Conservation (phyloP, 2,888 invertebrate genomes). For the Andrena praecox region DNA sequence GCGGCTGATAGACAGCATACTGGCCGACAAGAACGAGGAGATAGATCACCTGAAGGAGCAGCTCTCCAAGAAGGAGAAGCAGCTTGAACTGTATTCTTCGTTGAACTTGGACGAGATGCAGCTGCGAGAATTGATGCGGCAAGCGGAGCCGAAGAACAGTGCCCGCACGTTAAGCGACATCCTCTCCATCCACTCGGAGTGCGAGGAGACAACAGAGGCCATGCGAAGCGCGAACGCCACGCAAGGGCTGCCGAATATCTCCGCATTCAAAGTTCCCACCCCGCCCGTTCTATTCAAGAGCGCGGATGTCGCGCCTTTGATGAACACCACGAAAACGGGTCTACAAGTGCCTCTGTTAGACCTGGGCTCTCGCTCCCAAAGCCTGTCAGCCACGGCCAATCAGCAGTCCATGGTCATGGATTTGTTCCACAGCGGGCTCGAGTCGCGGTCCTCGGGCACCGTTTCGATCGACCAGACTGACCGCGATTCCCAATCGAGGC, state of each 20-base stretch:
- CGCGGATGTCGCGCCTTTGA: conserved; percentile 52
- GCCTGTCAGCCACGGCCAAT: conserved; percentile 60
- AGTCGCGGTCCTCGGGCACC: conserved; percentile 61
- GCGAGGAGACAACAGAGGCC: conserved; percentile 86
- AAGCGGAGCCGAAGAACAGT: conserved; percentile 87
- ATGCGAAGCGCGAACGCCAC: conserved; percentile 76
- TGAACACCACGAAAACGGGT: conserved; percentile 56
- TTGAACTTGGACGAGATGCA: conserved; percentile 87
- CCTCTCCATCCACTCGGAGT: conserved; percentile 89
- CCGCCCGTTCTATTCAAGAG: conserved; percentile 47
- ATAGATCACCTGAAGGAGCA: conserved; percentile 88
- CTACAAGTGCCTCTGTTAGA: conserved; percentile 77
- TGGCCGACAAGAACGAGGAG: conserved; percentile 90
- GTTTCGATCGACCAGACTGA: neutral
- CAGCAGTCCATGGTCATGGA: conserved; percentile 64
- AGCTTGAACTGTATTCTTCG: conserved; percentile 86
- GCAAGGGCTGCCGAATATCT: conserved; percentile 71
- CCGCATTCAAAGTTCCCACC: conserved; percentile 71
- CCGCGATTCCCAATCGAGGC: neutral
- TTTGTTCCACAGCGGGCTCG: conserved; percentile 61
- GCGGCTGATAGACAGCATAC: conserved; percentile 87
- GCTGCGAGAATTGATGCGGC: conserved; percentile 84
- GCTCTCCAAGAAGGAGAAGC: conserved; percentile 86
- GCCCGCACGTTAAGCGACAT: conserved; percentile 91
- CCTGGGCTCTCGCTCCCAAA: conserved; percentile 74